phyloP scores from a whole-genome alignment of 2,888 invertebrate genomes.

The Andrena dorsata region DNA sequence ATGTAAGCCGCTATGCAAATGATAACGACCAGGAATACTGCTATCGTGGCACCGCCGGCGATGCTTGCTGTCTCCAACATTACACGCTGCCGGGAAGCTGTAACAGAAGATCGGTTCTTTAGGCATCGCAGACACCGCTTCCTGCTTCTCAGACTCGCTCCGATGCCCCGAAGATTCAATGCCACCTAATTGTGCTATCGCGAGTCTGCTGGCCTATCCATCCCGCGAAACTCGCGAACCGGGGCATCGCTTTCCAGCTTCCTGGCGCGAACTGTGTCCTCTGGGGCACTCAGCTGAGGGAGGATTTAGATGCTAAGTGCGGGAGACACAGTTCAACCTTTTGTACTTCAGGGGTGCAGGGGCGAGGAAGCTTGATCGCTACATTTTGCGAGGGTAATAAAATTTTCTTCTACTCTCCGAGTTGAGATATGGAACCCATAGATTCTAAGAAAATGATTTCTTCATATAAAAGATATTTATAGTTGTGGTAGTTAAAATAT shows the following conservation, averaged over 20 bases:
- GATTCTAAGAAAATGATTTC: too few species aligned
- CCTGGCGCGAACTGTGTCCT: conserved; percentile 4
- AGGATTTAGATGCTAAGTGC: too few species aligned
- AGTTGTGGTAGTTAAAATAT: too few species aligned
- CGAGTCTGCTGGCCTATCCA: not conserved
- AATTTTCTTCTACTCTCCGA: too few species aligned
- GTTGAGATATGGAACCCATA: too few species aligned
- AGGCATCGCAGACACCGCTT: not conserved
- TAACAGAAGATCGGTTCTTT: conserved; percentile 69
- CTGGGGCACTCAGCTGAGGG: too few species aligned
- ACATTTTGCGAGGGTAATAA: too few species aligned
- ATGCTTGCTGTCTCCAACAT: conserved; percentile 95
- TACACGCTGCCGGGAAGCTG: conserved; percentile 92
- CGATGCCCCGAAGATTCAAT: conserved; percentile 28
- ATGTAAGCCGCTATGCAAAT: conserved; percentile 84
- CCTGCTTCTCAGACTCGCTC: conserved; percentile 33
- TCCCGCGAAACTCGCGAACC: conserved; percentile 15
- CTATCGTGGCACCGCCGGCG: conserved; percentile 92
- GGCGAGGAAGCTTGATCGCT: too few species aligned
- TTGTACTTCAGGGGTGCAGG: too few species aligned
- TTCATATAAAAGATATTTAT: too few species aligned
- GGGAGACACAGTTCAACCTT: too few species aligned
- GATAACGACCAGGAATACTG: conserved; percentile 84
- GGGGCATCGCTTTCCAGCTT: conserved; percentile 8
- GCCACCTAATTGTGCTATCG: conserved; percentile 23